Percentiles rank a stretch among this genome's conserved stretches.
Conservation (phyloP, 92 coral and sea anemone species). For the Zoanthus sociatus region DNA sequence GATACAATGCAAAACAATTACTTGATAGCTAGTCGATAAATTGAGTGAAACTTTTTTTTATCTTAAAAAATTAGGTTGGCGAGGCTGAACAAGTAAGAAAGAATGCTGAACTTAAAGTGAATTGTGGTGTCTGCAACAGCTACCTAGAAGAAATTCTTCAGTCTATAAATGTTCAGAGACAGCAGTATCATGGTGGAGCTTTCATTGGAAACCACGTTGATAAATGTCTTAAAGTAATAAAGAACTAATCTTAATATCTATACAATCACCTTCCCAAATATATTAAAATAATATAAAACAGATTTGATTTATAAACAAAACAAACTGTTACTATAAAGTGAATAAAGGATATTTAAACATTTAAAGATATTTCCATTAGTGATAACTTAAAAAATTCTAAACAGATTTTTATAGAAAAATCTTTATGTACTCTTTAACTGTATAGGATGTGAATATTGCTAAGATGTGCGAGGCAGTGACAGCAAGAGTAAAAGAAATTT, state of each 20-base stretch:
- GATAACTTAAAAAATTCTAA: slow-evolving; percentile 18
- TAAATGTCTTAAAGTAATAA: slow-evolving; percentile 29
- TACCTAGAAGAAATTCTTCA: slow-evolving; percentile 26
- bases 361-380: no score
- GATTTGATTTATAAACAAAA: neutral
- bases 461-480: slow-evolving; percentile 18
- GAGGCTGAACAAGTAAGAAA: slow-evolving; percentile 30
- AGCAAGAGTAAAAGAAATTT: slow-evolving; percentile 3
- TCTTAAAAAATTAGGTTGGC: neutral
- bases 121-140: slow-evolving; percentile 37
- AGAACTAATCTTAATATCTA: neutral
- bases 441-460: slow-evolving; percentile 30
- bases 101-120: slow-evolving; percentile 28
- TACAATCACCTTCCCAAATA: slow-evolving; percentile 9
- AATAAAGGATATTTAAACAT: no score
- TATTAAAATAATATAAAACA: slow-evolving; percentile 19
- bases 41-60: neutral
- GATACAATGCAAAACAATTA: neutral
- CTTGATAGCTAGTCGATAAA: no score
- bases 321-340: no score
- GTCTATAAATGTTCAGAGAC: slow-evolving; percentile 27
- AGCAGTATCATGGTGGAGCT: slow-evolving; percentile 6
- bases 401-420: neutral
- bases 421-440: neutral
- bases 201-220: neutral